phyloP scores from a whole-genome alignment of 2,888 invertebrate genomes.

The Congeria kusceri region DNA sequence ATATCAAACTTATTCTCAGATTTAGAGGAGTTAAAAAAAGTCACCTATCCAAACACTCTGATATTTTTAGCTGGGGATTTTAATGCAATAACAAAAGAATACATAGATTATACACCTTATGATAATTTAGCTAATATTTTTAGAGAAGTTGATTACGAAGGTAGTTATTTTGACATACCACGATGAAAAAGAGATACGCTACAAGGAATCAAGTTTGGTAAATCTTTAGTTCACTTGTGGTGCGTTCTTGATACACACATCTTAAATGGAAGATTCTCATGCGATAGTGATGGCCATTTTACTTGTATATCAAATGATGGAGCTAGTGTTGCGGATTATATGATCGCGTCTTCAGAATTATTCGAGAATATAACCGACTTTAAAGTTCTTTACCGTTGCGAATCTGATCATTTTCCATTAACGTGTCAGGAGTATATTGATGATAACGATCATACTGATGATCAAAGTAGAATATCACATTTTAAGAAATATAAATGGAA shows the following conservation, averaged over 20 bases:
- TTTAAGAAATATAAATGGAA: no score
- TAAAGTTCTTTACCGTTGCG: no score
- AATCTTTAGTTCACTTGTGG: not conserved
- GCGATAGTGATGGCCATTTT: not conserved
- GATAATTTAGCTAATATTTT: conserved; percentile 1
- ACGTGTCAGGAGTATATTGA: no score
- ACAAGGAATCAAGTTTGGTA: not conserved
- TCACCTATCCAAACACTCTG: no score
- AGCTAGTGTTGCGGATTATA: not conserved
- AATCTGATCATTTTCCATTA: no score
- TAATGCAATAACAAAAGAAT: not conserved
- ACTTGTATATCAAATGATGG: conserved; percentile 3
- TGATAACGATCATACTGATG: no score
- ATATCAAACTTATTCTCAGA: no score
- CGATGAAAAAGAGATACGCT: not conserved
- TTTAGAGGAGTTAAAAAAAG: no score
- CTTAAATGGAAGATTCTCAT: not conserved
- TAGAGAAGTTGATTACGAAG: conserved; percentile 4
- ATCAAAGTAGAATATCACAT: no score
- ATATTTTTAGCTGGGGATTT: no score
- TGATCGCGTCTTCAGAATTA: not conserved
- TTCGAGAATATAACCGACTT: no score
- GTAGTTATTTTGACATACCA: conserved; percentile 7
- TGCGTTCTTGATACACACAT: conserved; percentile 6
- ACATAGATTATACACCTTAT: conserved; percentile 2